These are phyloP conservation scores for Netelia inedita DNA, from an alignment of 2,888 invertebrate genomes.

Conservation along the genomic window DNA sequence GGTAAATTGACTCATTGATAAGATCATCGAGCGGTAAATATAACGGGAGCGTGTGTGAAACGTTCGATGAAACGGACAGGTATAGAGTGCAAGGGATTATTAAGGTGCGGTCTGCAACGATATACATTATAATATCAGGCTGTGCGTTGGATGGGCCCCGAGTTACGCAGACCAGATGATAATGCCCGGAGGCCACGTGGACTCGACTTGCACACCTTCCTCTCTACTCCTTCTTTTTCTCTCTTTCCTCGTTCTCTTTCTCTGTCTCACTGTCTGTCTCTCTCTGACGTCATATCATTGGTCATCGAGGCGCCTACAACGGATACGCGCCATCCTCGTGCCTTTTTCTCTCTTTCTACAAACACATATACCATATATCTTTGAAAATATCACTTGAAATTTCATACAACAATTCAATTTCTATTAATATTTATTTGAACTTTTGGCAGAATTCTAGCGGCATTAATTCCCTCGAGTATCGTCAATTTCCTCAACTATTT, in stretches of 20 bases:
- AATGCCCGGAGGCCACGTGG: conserved; percentile 64
- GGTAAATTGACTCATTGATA: conserved; percentile 8
- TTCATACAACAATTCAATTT: no score
- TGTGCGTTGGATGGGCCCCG: conserved; percentile 55
- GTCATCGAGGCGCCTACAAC: conserved; percentile 80
- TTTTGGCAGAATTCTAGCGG: no score
- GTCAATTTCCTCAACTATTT: no score
- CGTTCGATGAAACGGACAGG: conserved; percentile 32
- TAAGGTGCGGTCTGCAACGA: conserved; percentile 28
- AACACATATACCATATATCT: not conserved
- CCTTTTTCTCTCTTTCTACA: not conserved
- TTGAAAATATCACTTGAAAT: not conserved
- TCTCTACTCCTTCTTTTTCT: conserved; percentile 33
- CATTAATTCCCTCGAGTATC: no score
- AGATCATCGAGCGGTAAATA: conserved; percentile 12
- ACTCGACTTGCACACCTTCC: conserved; percentile 20
- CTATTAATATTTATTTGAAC: no score
- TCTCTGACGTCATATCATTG: conserved; percentile 77
- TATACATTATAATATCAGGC: conserved; percentile 49
- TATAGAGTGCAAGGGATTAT: not conserved
- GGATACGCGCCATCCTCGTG: conserved; percentile 61
- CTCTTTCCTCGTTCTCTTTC: conserved; percentile 23
- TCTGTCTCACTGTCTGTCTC: conserved; percentile 19
- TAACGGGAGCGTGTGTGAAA: conserved; percentile 49
- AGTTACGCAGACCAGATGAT: conserved; percentile 66